These are phyloP conservation scores for Bufotes viridis DNA, from an alignment of 2,797 vertebrate genomes.

Conservation along the genomic window DNA sequence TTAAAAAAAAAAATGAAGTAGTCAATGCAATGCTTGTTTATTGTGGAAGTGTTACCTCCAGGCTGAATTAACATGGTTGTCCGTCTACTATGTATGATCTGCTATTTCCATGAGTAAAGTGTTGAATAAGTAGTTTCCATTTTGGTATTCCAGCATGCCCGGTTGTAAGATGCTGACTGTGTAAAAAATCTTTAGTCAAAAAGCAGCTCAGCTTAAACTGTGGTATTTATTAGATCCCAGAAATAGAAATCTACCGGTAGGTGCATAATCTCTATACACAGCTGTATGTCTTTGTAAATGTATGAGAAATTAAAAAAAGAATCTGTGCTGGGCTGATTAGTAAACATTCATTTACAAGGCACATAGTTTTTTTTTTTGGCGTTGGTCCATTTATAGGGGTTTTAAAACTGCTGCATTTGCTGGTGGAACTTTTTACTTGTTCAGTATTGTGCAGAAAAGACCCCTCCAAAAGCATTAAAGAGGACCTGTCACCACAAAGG, in stretches of 20 bases:
- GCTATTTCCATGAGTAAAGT: constrained; percentile 66
- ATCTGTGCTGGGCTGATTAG: constrained; percentile 5
- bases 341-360: background rate
- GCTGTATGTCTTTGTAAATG: constrained; percentile 47
- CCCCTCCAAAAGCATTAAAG: too few species aligned
- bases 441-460: background rate
- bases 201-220: constrained; percentile 67
- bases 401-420: background rate
- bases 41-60: constrained; percentile 59
- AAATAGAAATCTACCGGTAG: constrained; percentile 65
- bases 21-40: constrained; percentile 58
- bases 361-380: background rate
- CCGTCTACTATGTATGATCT: constrained; percentile 63
- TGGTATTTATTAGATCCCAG: constrained; percentile 68
- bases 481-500: too few species aligned
- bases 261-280: constrained; percentile 63
- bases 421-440: background rate
- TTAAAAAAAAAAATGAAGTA: constrained; percentile 61
- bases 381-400: background rate
- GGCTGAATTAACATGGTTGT: constrained; percentile 41
- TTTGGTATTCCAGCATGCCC: constrained; percentile 67
- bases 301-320: constrained; percentile 18
- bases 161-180: constrained; percentile 67
- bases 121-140: constrained; percentile 71
- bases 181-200: constrained; percentile 65